These are phyloP conservation scores for Leptopilina myrica DNA, from an alignment of 2,888 invertebrate species.

Conservation along the genomic window DNA sequence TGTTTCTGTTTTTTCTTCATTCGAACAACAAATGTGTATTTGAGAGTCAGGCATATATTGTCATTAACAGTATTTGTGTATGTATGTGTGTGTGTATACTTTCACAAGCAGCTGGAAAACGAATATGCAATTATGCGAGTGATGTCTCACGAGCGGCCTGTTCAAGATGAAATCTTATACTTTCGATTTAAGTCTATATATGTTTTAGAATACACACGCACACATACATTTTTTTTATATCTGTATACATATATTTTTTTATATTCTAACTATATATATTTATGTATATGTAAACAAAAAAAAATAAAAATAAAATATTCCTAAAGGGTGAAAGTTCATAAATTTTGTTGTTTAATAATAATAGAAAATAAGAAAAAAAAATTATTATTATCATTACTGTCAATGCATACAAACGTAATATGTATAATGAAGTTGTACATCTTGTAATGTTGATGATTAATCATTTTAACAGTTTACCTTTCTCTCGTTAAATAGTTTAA, in stretches of 20 bases:
- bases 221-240: neutral
- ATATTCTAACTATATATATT: too few species aligned
- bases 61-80: neutral
- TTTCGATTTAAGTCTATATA: constrained; percentile 55
- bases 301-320: neutral
- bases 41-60: constrained; percentile 2
- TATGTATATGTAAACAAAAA: neutral
- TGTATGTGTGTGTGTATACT: constrained; percentile 44
- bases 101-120: constrained; percentile 65
- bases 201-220: constrained; percentile 21
- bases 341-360: neutral
- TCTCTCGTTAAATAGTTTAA: constrained; percentile 8
- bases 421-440: constrained; percentile 13
- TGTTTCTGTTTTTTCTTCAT: neutral
- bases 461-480: neutral
- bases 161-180: constrained; percentile 60
- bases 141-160: constrained; percentile 42
- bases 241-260: too few species aligned
- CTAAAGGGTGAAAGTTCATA: constrained; percentile 13
- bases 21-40: neutral
- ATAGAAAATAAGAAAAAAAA: neutral
- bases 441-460: neutral
- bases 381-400: constrained; percentile 4
- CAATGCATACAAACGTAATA: constrained; percentile 5
- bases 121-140: constrained; percentile 52